Percentiles rank a stretch among this genome's conserved stretches.
phyloP scores from a whole-genome alignment of 2,888 invertebrate genomes.

The Perizoma flavofasciatum region DNA sequence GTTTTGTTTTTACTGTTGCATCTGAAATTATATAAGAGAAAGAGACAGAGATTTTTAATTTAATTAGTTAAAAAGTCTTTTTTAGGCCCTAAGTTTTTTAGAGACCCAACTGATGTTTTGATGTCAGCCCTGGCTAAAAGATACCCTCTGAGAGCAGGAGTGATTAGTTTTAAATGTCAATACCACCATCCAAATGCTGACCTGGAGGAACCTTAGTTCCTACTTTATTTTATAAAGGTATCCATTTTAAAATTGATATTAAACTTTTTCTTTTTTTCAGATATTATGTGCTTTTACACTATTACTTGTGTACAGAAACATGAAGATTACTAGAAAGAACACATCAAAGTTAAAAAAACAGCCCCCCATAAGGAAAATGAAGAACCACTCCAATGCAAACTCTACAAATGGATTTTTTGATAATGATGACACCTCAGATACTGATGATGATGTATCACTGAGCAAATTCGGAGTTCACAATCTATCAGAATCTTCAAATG shows the following conservation, averaged over 20 bases:
- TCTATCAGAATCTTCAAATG: conserved; percentile 70
- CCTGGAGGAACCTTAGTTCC: too few relatives aligned
- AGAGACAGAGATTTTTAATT: too few relatives aligned
- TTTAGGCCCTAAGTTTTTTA: too few relatives aligned
- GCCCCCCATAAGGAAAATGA: conserved; percentile 58
- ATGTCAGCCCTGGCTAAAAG: too few relatives aligned
- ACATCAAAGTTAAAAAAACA: conserved; percentile 38
- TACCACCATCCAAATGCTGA: too few relatives aligned
- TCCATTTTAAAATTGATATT: not conserved
- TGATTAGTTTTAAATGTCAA: too few relatives aligned
- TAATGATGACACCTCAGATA: conserved; percentile 63
- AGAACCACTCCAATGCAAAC: conserved; percentile 52
- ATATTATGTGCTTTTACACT: conserved; percentile 60
- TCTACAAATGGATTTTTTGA: conserved; percentile 52
- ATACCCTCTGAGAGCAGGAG: too few relatives aligned
- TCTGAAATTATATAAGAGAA: too few relatives aligned
- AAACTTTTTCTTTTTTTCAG: conserved; percentile 59
- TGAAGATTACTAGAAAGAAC: conserved; percentile 49
- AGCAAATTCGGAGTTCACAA: conserved; percentile 74
- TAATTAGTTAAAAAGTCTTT: too few relatives aligned
- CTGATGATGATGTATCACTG: conserved; percentile 76
- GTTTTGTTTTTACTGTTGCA: too few relatives aligned
- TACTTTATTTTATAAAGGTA: too few relatives aligned
- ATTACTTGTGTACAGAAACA: conserved; percentile 62
- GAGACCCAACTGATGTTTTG: too few relatives aligned